phyloP scores from a whole-genome alignment of 53 echinoderm and acorn worm species.

The Henricia sp. region DNA sequence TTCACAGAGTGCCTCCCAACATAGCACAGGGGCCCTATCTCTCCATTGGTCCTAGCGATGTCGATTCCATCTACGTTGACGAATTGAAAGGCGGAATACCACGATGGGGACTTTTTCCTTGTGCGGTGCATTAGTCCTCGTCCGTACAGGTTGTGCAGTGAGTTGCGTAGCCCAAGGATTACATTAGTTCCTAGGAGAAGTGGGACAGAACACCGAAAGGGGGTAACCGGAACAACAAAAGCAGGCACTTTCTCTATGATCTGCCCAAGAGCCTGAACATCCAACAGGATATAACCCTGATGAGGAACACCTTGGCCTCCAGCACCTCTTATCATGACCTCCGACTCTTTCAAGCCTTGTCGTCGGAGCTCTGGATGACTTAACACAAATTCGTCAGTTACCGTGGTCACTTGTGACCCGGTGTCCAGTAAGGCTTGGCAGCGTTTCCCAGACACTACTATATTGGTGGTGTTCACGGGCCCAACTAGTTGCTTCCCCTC shows the following conservation, averaged over 20 bases:
- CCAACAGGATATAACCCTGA: conserved; percentile 22
- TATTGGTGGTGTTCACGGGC: background rate
- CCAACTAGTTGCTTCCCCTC: background rate
- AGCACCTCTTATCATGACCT: conserved; percentile 33
- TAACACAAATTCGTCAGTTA: conserved; percentile 1
- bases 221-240: background rate
- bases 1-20: background rate
- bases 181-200: conserved; percentile 22
- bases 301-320: conserved; percentile 48
- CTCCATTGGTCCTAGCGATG: conserved; percentile 1
- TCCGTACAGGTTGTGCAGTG: background rate
- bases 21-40: background rate
- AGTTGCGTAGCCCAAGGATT: background rate
- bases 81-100: conserved; percentile 24
- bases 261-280: conserved; percentile 1
- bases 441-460: background rate
- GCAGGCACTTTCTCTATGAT: background rate
- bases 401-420: conserved; percentile 9
- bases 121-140: background rate
- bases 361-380: background rate
- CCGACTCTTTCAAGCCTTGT: background rate
- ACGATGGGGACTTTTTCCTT: background rate
- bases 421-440: background rate
- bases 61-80: conserved; percentile 11
- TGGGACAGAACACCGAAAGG: background rate